These are phyloP conservation scores for Parasteatoda lunata DNA, from an alignment of 2,888 invertebrate species.

Conservation along the genomic window DNA sequence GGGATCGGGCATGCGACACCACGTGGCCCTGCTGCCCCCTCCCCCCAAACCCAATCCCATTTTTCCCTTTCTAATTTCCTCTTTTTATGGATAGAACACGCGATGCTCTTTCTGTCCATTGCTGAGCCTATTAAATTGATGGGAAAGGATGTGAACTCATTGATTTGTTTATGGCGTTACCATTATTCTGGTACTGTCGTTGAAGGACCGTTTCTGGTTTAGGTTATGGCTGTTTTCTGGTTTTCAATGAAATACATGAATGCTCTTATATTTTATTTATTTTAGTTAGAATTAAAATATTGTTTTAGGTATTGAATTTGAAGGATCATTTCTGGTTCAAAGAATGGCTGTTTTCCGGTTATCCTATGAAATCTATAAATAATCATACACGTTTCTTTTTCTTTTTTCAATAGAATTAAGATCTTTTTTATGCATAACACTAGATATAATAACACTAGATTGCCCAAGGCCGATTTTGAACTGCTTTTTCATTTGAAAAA, in stretches of 20 bases:
- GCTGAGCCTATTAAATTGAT: background rate
- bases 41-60: conserved; percentile 9
- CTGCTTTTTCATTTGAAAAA: too few relatives aligned
- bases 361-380: background rate
- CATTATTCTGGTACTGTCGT: background rate
- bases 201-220: too few relatives aligned
- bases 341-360: background rate
- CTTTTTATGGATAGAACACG: conserved; percentile 16
- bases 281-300: background rate
- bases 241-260: too few relatives aligned
- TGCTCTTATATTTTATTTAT: background rate
- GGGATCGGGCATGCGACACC: conserved; percentile 8
- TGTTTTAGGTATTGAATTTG: background rate
- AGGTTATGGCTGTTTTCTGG: too few relatives aligned
- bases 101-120: conserved; percentile 25
- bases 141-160: background rate
- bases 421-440: too few relatives aligned
- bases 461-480: too few relatives aligned
- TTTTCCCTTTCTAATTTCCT: conserved; percentile 56
- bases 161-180: background rate
- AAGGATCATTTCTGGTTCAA: background rate
- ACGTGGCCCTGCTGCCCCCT: too few relatives aligned
- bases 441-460: too few relatives aligned
- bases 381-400: too few relatives aligned
- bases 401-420: too few relatives aligned